These are phyloP conservation scores for Crotalus tigris DNA, from an alignment of 2,113 vertebrate species.

Conservation along the genomic window DNA sequence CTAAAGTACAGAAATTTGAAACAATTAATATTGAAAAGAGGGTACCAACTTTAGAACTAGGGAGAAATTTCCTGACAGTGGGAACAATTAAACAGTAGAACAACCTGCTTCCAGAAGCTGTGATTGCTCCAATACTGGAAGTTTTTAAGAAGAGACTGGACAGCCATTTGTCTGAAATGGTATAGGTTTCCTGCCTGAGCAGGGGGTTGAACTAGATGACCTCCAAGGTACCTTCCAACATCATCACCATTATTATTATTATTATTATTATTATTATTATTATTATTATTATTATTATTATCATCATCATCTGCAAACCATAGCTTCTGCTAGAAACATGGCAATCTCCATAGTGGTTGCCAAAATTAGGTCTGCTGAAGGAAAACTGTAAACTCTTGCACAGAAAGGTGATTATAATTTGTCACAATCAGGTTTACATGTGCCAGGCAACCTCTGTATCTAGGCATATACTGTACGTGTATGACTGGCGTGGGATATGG, in stretches of 20 bases:
- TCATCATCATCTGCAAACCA: neutral
- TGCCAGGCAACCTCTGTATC: neutral
- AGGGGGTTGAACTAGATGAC: too few species aligned
- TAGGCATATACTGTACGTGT: neutral
- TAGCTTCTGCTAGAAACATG: neutral
- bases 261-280: too few species aligned
- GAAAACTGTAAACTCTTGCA: neutral
- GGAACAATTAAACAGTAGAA: too few species aligned
- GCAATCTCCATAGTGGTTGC: neutral
- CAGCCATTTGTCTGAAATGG: too few species aligned
- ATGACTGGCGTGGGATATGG: neutral
- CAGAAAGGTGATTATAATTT: neutral
- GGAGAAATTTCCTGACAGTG: too few species aligned
- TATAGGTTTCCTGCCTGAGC: too few species aligned
- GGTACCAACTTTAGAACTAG: neutral
- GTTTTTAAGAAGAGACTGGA: too few species aligned
- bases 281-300: too few species aligned
- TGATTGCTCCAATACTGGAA: too few species aligned
- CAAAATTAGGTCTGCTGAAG: neutral
- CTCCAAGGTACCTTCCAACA: too few species aligned
- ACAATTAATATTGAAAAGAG: neutral
- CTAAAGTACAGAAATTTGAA: neutral
- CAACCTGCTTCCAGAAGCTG: too few species aligned
- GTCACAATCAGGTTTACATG: neutral
- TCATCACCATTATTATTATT: fast-evolving